phyloP scores from a whole-genome alignment of 2,797 vertebrate species.

The Podarcis siculus region DNA sequence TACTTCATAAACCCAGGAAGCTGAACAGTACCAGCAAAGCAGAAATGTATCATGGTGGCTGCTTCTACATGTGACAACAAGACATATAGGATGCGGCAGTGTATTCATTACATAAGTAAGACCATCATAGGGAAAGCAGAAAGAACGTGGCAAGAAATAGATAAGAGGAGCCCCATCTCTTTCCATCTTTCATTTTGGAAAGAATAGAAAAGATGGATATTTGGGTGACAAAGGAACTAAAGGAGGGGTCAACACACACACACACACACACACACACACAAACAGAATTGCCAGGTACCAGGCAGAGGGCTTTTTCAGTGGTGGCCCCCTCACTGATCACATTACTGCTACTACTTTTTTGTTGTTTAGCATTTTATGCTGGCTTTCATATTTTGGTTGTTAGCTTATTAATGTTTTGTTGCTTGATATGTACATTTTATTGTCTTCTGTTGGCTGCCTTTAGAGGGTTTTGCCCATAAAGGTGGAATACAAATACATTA shows the following conservation, averaged over 20 bases:
- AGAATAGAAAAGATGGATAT: neutral
- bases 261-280: neutral
- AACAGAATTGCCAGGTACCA: too few species aligned
- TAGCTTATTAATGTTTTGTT: too few species aligned
- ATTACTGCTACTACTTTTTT: too few species aligned
- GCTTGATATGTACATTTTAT: too few species aligned
- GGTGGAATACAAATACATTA: neutral
- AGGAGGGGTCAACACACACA: neutral
- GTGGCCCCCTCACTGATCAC: too few species aligned
- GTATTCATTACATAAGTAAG: too few species aligned
- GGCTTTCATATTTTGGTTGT: too few species aligned
- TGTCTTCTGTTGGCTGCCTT: too few species aligned
- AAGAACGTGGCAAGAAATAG: neutral
- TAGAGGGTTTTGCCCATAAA: neutral
- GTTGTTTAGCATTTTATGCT: too few species aligned
- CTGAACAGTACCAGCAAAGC: neutral
- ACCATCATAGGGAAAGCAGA: too few species aligned
- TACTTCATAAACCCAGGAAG: neutral
- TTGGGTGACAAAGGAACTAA: neutral
- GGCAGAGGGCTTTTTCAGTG: too few species aligned
- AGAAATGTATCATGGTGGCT: neutral
- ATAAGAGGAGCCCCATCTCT: neutral
- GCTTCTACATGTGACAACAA: neutral
- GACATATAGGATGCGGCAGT: neutral
- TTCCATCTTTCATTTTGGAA: neutral